phyloP scores from a whole-genome alignment of 2,113 vertebrate genomes.

The Oreochromis aureus region DNA sequence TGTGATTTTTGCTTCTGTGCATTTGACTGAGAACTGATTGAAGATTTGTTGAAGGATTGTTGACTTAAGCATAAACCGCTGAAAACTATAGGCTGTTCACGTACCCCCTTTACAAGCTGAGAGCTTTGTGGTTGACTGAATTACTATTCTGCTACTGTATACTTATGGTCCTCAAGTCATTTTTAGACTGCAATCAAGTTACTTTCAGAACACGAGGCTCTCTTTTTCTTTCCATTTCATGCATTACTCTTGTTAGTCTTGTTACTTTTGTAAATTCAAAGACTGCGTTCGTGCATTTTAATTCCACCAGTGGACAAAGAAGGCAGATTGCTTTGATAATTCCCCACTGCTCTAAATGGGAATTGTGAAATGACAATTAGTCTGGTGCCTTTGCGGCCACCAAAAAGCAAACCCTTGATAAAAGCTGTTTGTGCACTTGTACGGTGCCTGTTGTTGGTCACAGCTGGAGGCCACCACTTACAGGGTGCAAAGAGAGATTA shows the following conservation, averaged over 20 bases:
- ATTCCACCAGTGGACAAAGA: conserved; percentile 12
- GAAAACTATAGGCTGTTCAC: conserved; percentile 12
- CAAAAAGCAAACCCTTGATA: conserved; percentile 29
- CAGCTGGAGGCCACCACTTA: conserved; percentile 37
- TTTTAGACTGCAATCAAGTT: conserved; percentile 39
- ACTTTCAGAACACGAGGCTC: neutral
- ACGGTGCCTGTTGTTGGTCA: conserved; percentile 28
- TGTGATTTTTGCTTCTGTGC: neutral
- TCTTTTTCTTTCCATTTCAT: neutral
- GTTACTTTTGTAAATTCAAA: neutral
- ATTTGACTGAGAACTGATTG: neutral
- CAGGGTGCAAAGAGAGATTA: conserved; percentile 20
- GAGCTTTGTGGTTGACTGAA: conserved; percentile 36
- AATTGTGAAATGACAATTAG: conserved; percentile 40
- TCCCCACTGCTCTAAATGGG: neutral
- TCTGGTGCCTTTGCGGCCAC: conserved; percentile 30
- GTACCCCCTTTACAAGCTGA: neutral
- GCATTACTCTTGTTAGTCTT: neutral
- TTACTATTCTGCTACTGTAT: conserved; percentile 39
- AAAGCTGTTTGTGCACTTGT: conserved; percentile 37
- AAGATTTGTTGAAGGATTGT: conserved; percentile 2
- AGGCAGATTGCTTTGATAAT: conserved; percentile 17
- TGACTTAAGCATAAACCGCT: conserved; percentile 8
- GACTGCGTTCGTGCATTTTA: neutral
- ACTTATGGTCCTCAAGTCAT: conserved; percentile 16